phyloP scores from a whole-genome alignment of 2,113 vertebrate genomes.

The Nettapus auritus region DNA sequence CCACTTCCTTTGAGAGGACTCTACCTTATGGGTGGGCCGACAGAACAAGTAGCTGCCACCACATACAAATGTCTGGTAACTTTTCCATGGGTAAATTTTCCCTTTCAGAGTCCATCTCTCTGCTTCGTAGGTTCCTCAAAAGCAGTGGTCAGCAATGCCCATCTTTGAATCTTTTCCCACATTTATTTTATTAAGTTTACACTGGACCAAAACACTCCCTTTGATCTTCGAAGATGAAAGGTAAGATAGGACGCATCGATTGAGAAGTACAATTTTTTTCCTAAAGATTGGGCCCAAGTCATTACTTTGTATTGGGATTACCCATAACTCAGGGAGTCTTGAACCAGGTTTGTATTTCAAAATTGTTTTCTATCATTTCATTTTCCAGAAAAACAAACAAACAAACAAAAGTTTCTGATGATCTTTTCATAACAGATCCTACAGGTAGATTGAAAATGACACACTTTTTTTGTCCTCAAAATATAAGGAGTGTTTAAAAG shows the following conservation, averaged over 20 bases:
- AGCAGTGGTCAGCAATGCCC: not conserved
- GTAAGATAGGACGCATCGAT: fast-evolving
- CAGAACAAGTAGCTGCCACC: not conserved
- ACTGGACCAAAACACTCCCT: not conserved
- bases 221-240: not conserved
- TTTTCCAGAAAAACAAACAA: not conserved
- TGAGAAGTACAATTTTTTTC: not conserved
- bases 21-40: not conserved
- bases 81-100: not conserved
- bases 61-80: fast-evolving
- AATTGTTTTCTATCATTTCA: not conserved
- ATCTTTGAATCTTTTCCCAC: not conserved
- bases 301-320: not conserved
- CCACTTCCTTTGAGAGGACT: not conserved
- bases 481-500: not conserved
- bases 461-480: fast-evolving
- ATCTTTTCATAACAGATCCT: not conserved
- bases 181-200: not conserved
- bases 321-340: not conserved
- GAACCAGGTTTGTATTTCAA: not conserved
- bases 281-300: not conserved
- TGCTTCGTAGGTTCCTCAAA: not conserved
- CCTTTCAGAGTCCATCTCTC: not conserved
- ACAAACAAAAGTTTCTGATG: not conserved
- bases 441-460: not conserved